phyloP scores from a whole-genome alignment of 1,140 invertebrate genomes.

The Colletes gigas region DNA sequence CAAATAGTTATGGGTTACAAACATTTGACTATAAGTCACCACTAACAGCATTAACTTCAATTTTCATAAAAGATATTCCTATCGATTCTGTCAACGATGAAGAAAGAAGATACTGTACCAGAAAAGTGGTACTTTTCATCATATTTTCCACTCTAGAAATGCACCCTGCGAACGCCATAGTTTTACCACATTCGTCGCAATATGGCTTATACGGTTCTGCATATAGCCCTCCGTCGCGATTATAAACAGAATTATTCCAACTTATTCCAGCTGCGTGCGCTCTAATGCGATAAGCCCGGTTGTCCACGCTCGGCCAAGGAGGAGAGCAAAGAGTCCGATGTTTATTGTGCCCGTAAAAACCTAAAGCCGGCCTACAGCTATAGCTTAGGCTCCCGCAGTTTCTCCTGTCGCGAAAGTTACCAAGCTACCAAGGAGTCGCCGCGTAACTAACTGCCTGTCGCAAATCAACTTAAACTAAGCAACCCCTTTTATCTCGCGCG shows the following conservation, averaged over 20 bases:
- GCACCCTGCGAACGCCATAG: neutral
- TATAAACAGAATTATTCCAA: constrained; percentile 19
- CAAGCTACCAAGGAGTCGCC: constrained; percentile 34
- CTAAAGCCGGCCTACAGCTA: constrained; percentile 10
- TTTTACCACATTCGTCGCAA: neutral
- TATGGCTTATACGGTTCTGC: neutral
- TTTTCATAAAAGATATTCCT: too few species aligned
- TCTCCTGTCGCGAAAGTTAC: constrained; percentile 26
- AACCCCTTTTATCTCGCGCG: constrained; percentile 33
- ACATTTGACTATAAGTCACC: too few species aligned
- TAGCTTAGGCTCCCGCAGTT: constrained; percentile 20
- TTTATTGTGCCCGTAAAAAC: constrained; percentile 42
- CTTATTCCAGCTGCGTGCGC: neutral
- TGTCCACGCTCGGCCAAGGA: constrained; percentile 27
- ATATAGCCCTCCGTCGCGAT: neutral
- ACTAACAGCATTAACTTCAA: too few species aligned
- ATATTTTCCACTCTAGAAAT: neutral
- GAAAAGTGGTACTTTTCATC: too few species aligned
- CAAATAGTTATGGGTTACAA: too few species aligned
- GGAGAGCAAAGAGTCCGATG: constrained; percentile 4
- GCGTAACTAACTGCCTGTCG: constrained; percentile 30
- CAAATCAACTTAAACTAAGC: constrained; percentile 53
- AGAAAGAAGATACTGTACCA: too few species aligned
- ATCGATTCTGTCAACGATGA: too few species aligned
- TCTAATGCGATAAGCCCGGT: constrained; percentile 32